Base-by-base conservation (phyloP, 2,113 vertebrate species). In the Peromyscus maniculatus region DNA sequence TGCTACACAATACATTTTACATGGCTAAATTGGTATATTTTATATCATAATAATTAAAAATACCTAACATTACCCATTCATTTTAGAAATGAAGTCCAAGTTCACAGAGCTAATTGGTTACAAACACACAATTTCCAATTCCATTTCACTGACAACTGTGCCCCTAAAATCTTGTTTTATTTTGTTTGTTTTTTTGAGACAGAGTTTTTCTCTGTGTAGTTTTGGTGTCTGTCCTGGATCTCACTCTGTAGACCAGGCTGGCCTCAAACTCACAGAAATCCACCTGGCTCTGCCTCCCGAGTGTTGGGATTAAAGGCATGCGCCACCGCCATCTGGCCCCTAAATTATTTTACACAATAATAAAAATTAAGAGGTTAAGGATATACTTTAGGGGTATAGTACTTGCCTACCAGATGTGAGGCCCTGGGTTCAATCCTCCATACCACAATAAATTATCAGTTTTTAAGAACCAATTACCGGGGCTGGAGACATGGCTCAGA, bases 91-190 rank as follows among this genome's bases (percentile, higher is more conserved):
- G 36, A 91, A 0, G 7, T 71, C 64, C 43, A 84, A 84, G 72
- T 87, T 87, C 93, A 93, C 33, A 69, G 0, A 93, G n/a, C 13
- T 72, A 67, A 72, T 94, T 78, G 52, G 24, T 57, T 89, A 94
- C 28, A 97, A 66, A 94, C 59, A 57, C 21, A 89, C 19, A 94
- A 91, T 89, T 83, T 87, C 52, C 71, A 87, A 89, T 87, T 95
- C 55, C 84, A 82, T 69, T 87, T 49, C 64, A 91, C 5, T 49
- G 95, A 86, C 36, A 93, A n/a, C 28, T 67, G 9, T 49, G 22
- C 17, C 28, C 89, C 43, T 84, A 86, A 95, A 67, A 52, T 52
- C 10, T 52, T 52, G 52, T 52, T 52, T 52, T 52, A 8, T 52
- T 52, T 52, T 52, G 52, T 52, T 52, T 52, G 52, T 11, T 52